Percentiles rank a stretch among this genome's conserved stretches.
phyloP scores from a whole-genome alignment of 2,113 vertebrate genomes.

The Lathamus discolor region DNA sequence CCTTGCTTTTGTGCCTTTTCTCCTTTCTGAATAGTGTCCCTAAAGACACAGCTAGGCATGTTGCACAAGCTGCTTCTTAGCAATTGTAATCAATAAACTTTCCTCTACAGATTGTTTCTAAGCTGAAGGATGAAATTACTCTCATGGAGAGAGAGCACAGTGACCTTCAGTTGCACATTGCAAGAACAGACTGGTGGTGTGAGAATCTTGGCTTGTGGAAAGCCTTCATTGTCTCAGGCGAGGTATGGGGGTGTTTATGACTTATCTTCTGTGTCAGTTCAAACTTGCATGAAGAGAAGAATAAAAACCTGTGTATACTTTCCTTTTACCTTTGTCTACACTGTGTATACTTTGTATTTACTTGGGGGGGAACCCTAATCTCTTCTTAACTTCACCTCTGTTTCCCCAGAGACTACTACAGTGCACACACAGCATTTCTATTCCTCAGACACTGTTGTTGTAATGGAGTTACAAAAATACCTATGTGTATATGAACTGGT shows the following conservation, averaged over 20 bases:
- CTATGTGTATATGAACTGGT: neutral
- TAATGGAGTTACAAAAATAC: neutral
- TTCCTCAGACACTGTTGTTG: neutral
- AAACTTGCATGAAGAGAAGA: neutral
- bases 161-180: constrained; percentile 93
- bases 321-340: neutral
- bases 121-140: constrained; percentile 94
- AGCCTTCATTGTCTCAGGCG: constrained; percentile 84
- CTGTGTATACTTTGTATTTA: neutral
- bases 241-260: constrained; percentile 72
- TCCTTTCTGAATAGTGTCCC: neutral
- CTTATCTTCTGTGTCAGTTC: neutral
- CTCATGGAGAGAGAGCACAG: constrained; percentile 91
- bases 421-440: neutral
- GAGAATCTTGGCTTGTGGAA: constrained; percentile 95
- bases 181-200: constrained; percentile 96
- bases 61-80: neutral
- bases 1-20: neutral
- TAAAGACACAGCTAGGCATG: neutral
- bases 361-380: neutral
- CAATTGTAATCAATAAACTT: neutral
- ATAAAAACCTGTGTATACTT: neutral
- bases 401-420: neutral
- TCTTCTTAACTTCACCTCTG: neutral
- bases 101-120: constrained; percentile 85